Base-by-base conservation (phyloP, 2,888 invertebrate species). In the Apotomis capreana region DNA sequence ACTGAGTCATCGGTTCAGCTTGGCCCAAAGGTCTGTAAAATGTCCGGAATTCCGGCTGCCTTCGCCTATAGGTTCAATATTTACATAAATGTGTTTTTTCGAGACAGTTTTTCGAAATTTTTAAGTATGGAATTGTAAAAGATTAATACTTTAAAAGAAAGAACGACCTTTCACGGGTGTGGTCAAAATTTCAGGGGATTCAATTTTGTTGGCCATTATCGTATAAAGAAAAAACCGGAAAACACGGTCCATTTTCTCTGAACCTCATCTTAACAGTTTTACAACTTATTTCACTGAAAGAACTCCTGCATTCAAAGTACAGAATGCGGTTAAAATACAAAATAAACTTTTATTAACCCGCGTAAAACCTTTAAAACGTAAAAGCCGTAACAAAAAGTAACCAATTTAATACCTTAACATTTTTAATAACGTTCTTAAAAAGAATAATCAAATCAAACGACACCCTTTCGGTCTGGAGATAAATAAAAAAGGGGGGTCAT, bases 401-500 rank as follows among this genome's bases (percentile, higher is more conserved):
- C 54, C 46, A 60, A 65, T 61, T 54, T 26, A 46, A 46, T 44
- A 49, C 60, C 26, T 44, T 49, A 52, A 44, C 58, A 60, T 70
- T 68, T 70, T 68, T 71, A 67, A 71, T 70, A 65, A 60, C 76
- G 75, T 65, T 75, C 72, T 79, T 73, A 77, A 78, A 81, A 78
- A 77, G 58, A 76, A 83, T 83, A 85, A 87, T 85, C 81, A 80
- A 85, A 85, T 81, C 79, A 84, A 85, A 83, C 78, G 83, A 85
- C 84, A 86, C 83, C 86, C 81, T 87, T 88, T 83, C 79, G 78
- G 78, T 77, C 75, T 73, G 77, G 78, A 81, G 80, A 88, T 89
- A 88, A 89, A 87, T 87, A 87, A 87, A 88, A 83, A 82, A 78
- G 65, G 73, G 67, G 76, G 78, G 55, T 78, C 76, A 85, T 89